These are phyloP conservation scores for Macaria liturata DNA, from an alignment of 2,888 invertebrate species.

Conservation along the genomic window DNA sequence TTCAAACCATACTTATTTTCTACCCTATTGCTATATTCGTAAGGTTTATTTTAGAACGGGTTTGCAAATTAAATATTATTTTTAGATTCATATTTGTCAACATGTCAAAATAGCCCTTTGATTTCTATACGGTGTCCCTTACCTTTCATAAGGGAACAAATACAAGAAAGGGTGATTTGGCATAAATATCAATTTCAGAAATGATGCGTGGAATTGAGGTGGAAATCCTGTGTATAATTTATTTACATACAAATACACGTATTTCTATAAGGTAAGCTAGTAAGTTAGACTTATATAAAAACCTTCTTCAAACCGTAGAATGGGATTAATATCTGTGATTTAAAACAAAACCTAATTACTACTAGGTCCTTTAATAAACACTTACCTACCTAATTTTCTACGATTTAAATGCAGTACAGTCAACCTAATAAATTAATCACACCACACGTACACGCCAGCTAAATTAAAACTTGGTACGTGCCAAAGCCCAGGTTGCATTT, in stretches of 20 bases:
- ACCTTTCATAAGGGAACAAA: slow-evolving; percentile 42
- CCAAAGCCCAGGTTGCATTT: slow-evolving; percentile 36
- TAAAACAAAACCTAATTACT: no score
- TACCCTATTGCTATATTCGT: slow-evolving; percentile 19
- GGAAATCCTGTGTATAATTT: neutral
- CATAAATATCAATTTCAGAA: slow-evolving; percentile 64
- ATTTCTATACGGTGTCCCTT: slow-evolving; percentile 65
- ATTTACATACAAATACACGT: no score
- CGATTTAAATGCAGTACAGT: slow-evolving; percentile 16
- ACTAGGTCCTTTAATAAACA: no score
- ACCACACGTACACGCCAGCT: slow-evolving; percentile 31
- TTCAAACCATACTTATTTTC: slow-evolving; percentile 6
- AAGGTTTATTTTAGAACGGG: slow-evolving; percentile 30
- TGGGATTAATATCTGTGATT: no score
- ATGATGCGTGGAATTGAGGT: slow-evolving; percentile 33
- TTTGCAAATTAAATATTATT: slow-evolving; percentile 53
- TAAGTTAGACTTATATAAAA: no score
- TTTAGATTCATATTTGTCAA: slow-evolving; percentile 74
- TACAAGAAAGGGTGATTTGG: slow-evolving; percentile 31
- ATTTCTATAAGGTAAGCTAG: no score
- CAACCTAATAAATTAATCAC: slow-evolving; percentile 36
- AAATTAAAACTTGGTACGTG: slow-evolving; percentile 40
- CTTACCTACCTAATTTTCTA: no score
- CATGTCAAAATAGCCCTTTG: slow-evolving; percentile 79
- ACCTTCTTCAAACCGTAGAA: no score